A percentile compares a stretch with the other conserved stretches of the same genome.
phyloP scores from a whole-genome alignment of 1,140 invertebrate genomes.

The Drosophila orena region DNA sequence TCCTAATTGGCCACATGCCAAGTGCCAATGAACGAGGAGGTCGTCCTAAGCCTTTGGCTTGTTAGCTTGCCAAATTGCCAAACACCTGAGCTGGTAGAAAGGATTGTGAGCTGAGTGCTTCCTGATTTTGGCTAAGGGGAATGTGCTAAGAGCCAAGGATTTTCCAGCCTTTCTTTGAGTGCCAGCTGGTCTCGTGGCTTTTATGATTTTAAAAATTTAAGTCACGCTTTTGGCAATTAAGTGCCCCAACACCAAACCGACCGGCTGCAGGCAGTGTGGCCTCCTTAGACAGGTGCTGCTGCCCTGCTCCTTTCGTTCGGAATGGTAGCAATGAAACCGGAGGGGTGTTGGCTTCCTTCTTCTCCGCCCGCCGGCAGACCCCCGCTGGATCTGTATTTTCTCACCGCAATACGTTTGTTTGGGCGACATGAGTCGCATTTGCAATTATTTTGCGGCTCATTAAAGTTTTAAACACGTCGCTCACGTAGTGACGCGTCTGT shows the following conservation, averaged over 20 bases:
- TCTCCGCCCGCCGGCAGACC: conserved; percentile 11
- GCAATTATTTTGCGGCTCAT: conserved; percentile 84
- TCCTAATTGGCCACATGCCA: conserved; percentile 54
- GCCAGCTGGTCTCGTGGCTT: conserved; percentile 64
- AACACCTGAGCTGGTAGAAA: conserved; percentile 49
- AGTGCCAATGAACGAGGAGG: conserved; percentile 27
- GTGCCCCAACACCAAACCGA: conserved; percentile 63
- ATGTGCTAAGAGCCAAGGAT: neutral
- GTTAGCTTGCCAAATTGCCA: conserved; percentile 68
- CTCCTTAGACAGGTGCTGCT: conserved; percentile 34
- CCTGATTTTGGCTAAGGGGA: neutral
- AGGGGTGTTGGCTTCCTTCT: conserved; percentile 47
- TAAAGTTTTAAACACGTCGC: conserved; percentile 85
- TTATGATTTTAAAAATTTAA: conserved; percentile 80
- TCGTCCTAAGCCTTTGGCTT: conserved; percentile 41
- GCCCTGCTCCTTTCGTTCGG: conserved; percentile 22
- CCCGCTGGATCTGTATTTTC: conserved; percentile 52
- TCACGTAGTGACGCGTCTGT: conserved; percentile 83
- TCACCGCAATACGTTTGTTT: conserved; percentile 70
- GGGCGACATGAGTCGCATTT: conserved; percentile 80
- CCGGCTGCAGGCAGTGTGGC: conserved; percentile 52
- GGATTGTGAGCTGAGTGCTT: conserved; percentile 1
- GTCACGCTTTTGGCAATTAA: conserved; percentile 83
- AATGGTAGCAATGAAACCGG: conserved; percentile 31
- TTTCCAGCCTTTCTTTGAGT: conserved; percentile 7